These are phyloP conservation scores for Batillaria attramentaria DNA, from an alignment of 1,140 invertebrate species.

Conservation along the genomic window DNA sequence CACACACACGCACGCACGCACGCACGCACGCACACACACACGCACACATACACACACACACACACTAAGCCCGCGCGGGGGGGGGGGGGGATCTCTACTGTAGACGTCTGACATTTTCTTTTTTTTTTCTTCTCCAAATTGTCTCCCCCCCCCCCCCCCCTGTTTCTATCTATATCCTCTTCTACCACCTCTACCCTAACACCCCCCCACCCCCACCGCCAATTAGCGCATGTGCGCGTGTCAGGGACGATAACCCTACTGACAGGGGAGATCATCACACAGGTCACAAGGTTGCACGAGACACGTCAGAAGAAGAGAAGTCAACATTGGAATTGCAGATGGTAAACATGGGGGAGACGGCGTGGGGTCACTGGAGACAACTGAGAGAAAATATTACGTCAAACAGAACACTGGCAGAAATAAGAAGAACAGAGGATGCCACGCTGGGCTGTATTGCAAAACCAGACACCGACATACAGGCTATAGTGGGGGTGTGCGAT, in stretches of 20 bases:
- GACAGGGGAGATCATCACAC: slow-evolving; percentile 13
- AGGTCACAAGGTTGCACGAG: neutral
- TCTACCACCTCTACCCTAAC: slow-evolving; percentile 1
- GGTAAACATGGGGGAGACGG: neutral
- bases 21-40: neutral
- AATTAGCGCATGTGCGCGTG: slow-evolving; percentile 14
- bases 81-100: neutral
- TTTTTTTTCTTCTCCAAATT: neutral
- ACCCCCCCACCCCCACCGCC: neutral
- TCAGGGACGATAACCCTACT: slow-evolving; percentile 17
- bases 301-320: neutral
- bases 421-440: too few species aligned
- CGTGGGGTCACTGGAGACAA: slow-evolving; percentile 5
- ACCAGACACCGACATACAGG: slow-evolving; percentile 11
- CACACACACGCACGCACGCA: neutral
- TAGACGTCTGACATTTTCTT: neutral
- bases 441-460: too few species aligned
- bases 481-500: too few species aligned
- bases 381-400: neutral
- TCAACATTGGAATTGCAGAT: slow-evolving; percentile 11
- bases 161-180: neutral
- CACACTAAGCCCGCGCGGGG: neutral
- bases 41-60: slow-evolving; percentile 5
- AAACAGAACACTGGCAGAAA: too few species aligned
- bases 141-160: neutral